These are phyloP conservation scores for Cheilinus undulatus DNA, from an alignment of 2,113 vertebrate species.

Conservation along the genomic window DNA sequence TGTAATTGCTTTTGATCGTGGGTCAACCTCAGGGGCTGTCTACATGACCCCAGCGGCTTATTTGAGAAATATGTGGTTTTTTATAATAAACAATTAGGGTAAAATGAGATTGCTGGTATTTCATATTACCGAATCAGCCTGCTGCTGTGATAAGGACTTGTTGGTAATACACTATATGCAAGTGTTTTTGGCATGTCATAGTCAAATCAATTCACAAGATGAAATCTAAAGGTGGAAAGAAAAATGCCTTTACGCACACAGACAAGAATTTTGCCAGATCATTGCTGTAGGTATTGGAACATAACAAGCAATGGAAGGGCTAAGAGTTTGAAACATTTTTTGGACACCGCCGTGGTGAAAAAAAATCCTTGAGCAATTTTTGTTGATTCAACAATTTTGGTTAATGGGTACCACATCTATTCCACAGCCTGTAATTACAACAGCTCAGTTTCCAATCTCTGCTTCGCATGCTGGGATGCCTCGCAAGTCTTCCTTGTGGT, in stretches of 20 bases:
- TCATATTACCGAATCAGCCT: constrained; percentile 39
- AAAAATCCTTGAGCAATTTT: constrained; percentile 83
- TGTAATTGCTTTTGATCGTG: constrained; percentile 53
- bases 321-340: constrained; percentile 82
- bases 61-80: constrained; percentile 59
- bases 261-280: constrained; percentile 74
- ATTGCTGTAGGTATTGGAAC: constrained; percentile 85
- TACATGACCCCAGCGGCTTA: constrained; percentile 57
- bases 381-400: constrained; percentile 90
- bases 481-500: constrained; percentile 81
- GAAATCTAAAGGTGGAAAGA: constrained; percentile 49
- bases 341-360: constrained; percentile 82
- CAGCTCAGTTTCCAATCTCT: constrained; percentile 88
- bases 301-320: constrained; percentile 79
- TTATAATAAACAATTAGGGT: constrained; percentile 56
- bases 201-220: constrained; percentile 31
- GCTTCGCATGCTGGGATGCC: constrained; percentile 81
- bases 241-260: constrained; percentile 67
- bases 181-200: constrained; percentile 39
- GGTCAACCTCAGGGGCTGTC: constrained; percentile 59
- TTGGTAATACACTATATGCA: constrained; percentile 32
- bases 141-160: constrained; percentile 36
- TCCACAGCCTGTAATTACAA: constrained; percentile 89
- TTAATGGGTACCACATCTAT: constrained; percentile 89
- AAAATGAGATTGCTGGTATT: constrained; percentile 45